Percentiles rank a stretch among this genome's conserved stretches.
These are phyloP conservation scores for Leuciscus waleckii DNA, from an alignment of 2,797 vertebrate genomes.

Conservation along the genomic window DNA sequence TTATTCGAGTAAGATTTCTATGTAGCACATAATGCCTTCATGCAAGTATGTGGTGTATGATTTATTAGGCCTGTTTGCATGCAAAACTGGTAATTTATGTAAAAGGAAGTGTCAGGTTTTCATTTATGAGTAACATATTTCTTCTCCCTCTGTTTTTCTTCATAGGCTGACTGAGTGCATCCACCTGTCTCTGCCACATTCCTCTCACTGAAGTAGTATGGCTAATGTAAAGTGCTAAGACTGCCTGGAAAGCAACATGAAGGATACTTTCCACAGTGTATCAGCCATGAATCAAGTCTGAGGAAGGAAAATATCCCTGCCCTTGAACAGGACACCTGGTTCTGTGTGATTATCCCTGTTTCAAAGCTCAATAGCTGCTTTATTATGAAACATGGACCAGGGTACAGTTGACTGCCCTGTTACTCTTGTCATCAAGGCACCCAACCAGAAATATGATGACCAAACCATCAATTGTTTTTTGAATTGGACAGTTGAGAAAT, in stretches of 20 bases:
- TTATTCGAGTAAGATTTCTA: not conserved
- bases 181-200: not conserved
- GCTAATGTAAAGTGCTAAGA: constrained; percentile 8
- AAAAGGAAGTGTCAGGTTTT: not conserved
- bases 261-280: not conserved
- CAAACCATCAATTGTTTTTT: constrained; percentile 94
- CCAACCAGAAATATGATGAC: constrained; percentile 96
- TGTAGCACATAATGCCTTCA: not conserved
- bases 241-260: constrained; percentile 26
- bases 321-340: constrained; percentile 11
- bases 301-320: constrained; percentile 9
- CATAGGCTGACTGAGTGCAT: constrained; percentile 6
- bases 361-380: constrained; percentile 50
- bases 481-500: constrained; percentile 93
- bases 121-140: not conserved
- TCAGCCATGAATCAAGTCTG: constrained; percentile 24
- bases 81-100: not conserved
- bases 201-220: not conserved
- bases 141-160: not conserved
- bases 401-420: constrained; percentile 85
- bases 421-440: constrained; percentile 93
- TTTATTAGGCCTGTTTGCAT: not conserved
- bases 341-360: constrained; percentile 47
- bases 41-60: not conserved
- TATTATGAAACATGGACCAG: constrained; percentile 83